These are phyloP conservation scores for Oscheius sp. DNA, from an alignment of 2,888 invertebrate genomes.

Conservation along the genomic window DNA sequence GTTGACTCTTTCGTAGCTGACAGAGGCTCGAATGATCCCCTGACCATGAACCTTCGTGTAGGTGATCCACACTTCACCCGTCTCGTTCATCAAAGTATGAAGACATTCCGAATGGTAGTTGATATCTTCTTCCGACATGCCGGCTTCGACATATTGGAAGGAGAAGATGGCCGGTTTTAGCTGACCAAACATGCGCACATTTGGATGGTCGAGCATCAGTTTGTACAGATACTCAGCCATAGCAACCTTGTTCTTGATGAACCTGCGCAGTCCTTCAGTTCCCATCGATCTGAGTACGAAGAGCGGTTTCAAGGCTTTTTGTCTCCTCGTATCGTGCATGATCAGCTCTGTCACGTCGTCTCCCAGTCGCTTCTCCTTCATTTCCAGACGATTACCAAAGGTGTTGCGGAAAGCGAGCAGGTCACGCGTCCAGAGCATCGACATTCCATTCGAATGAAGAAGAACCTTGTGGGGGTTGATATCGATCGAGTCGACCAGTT, in stretches of 20 bases:
- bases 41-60: conserved; percentile 20
- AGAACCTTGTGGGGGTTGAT: conserved; percentile 49
- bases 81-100: conserved; percentile 8
- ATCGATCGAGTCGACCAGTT: conserved; percentile 74
- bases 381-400: neutral
- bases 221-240: conserved; percentile 33
- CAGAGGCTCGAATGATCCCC: conserved; percentile 22
- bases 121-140: conserved; percentile 23
- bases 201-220: conserved; percentile 29
- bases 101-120: conserved; percentile 23
- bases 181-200: conserved; percentile 39
- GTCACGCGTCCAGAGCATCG: conserved; percentile 32
- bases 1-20: conserved; percentile 9
- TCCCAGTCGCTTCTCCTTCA: neutral
- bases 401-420: conserved; percentile 7
- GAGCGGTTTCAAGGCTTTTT: conserved; percentile 23
- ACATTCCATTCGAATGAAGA: conserved; percentile 37
- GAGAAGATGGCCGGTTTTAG: conserved; percentile 33
- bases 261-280: conserved; percentile 32
- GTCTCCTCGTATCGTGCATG: conserved; percentile 16
- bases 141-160: conserved; percentile 35
- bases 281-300: conserved; percentile 37
- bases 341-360: neutral
- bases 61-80: conserved; percentile 21
- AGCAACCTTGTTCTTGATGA: conserved; percentile 23